phyloP scores from a whole-genome alignment of 2,113 vertebrate species.

The Numida meleagris region DNA sequence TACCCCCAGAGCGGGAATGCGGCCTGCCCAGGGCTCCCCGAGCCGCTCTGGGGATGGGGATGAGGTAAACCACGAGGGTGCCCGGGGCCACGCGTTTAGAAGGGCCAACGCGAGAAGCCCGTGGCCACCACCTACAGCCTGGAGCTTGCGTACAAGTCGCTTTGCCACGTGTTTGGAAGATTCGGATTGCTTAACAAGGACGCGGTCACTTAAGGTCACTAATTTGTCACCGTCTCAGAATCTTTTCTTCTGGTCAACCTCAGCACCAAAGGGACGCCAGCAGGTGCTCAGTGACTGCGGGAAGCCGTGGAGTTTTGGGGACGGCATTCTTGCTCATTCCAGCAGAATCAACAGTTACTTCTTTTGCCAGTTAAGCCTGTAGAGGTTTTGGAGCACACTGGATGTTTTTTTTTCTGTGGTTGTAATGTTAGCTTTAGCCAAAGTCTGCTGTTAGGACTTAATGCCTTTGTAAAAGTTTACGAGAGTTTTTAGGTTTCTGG shows the following conservation, averaged over 20 bases:
- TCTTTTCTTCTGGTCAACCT: not conserved
- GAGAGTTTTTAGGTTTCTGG: not conserved
- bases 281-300: not conserved
- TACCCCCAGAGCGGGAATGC: not conserved
- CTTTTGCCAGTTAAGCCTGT: not conserved
- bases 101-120: not conserved
- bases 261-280: not conserved
- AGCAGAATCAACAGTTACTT: not conserved
- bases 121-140: fast-evolving
- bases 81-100: not conserved
- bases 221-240: not conserved
- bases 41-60: fast-evolving
- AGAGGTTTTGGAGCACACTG: not conserved
- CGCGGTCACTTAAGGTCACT: not conserved
- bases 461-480: not conserved
- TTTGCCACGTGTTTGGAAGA: not conserved
- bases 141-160: fast-evolving
- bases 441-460: not conserved
- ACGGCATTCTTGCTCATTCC: not conserved
- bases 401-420: not conserved
- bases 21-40: not conserved
- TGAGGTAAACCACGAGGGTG: not conserved
- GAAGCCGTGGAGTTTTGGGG: not conserved
- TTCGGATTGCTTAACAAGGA: not conserved
- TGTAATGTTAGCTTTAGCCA: not conserved